Percentiles rank a stretch among this genome's conserved stretches.
Conservation (phyloP, 2,113 vertebrate genomes). For the Garra rufa region DNA sequence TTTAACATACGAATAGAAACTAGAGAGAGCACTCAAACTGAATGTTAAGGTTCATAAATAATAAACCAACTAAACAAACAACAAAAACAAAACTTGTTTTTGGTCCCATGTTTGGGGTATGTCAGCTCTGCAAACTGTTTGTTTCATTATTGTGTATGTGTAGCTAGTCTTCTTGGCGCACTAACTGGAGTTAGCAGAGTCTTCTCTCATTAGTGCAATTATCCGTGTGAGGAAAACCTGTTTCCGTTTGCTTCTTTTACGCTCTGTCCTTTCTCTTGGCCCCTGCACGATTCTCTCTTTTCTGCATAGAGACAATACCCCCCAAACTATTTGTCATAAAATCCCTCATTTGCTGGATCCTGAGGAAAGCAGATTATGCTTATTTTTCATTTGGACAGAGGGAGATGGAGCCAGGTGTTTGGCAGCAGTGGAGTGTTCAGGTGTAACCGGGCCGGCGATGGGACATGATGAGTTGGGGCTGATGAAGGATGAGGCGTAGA, state of each 20-base stretch:
- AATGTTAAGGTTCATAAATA: slow-evolving; percentile 36
- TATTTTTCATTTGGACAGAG: slow-evolving; percentile 99
- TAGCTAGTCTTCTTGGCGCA: slow-evolving; percentile 39
- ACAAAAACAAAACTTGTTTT: slow-evolving; percentile 30
- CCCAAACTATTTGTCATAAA: slow-evolving; percentile 98
- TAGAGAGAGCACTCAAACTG: slow-evolving; percentile 44
- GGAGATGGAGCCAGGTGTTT: slow-evolving; percentile 99
- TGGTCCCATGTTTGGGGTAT: slow-evolving; percentile 40
- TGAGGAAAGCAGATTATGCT: slow-evolving; percentile 99
- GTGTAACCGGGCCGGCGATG: slow-evolving; percentile 98
- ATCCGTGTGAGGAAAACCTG: slow-evolving; percentile 53
- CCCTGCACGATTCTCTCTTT: slow-evolving; percentile 84
- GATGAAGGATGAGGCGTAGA: slow-evolving; percentile 99
- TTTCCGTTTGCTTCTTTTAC: slow-evolving; percentile 52
- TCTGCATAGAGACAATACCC: slow-evolving; percentile 86
- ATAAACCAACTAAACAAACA: not conserved
- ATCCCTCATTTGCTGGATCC: slow-evolving; percentile 99
- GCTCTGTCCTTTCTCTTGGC: slow-evolving; percentile 71
- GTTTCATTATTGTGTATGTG: not conserved
- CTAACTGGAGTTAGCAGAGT: slow-evolving; percentile 62
- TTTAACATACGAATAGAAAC: slow-evolving; percentile 35
- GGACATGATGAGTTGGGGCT: slow-evolving; percentile 94
- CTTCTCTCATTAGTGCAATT: slow-evolving; percentile 66
- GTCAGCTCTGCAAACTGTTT: slow-evolving; percentile 41
- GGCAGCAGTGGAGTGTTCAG: slow-evolving; percentile 99